Conservation (phyloP, 2,113 vertebrate species). For the Craseonycteris thonglongyai region DNA sequence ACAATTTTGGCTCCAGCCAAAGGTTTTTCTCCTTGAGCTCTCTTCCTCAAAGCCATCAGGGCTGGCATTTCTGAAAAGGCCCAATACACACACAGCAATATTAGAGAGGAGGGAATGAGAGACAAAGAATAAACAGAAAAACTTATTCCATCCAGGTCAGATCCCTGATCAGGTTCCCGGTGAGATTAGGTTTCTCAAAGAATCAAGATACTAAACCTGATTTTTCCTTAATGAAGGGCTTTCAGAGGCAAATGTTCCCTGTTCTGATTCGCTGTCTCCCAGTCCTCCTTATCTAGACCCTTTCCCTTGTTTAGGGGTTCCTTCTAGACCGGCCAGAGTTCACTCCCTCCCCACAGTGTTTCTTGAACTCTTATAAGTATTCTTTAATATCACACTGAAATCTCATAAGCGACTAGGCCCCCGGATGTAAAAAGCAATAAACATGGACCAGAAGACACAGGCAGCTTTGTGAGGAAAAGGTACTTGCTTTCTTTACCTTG, state of each 20-base stretch:
- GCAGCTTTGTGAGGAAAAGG: neutral
- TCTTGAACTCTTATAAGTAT: neutral
- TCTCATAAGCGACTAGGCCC: neutral
- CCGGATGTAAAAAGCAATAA: neutral
- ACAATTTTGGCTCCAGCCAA: constrained; percentile 98
- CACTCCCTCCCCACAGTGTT: neutral
- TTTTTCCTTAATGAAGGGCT: neutral
- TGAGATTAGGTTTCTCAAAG: neutral
- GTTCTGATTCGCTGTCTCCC: neutral
- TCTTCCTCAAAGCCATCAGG: constrained; percentile 96
- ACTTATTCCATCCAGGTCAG: neutral
- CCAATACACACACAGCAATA: neutral
- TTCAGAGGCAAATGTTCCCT: neutral
- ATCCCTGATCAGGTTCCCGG: neutral
- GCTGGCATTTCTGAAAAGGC: constrained; percentile 93
- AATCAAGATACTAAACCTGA: neutral
- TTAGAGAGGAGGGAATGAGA: neutral
- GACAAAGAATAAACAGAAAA: constrained; percentile 25
- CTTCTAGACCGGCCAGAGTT: neutral
- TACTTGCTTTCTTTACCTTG: constrained; percentile 81
- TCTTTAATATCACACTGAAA: neutral
- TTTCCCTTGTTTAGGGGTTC: neutral
- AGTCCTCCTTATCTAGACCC: neutral
- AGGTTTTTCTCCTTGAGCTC: constrained; percentile 98
- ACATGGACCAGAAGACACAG: neutral